These are phyloP conservation scores for Ceyx cyanopectus DNA, from an alignment of 2,113 vertebrate genomes.

Conservation along the genomic window DNA sequence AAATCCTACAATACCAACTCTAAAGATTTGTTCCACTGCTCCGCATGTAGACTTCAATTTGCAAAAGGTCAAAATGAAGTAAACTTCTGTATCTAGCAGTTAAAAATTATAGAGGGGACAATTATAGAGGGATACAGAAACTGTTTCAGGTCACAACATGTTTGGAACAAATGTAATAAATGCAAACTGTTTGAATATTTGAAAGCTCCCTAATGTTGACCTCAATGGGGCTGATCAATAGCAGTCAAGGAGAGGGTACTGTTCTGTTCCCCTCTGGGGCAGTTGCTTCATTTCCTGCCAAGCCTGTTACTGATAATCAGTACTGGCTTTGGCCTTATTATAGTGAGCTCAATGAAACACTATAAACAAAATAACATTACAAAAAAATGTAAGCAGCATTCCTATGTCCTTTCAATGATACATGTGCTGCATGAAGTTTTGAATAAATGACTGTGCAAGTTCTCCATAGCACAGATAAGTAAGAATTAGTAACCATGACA, in stretches of 20 bases:
- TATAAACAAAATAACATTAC: not conserved
- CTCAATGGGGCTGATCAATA: slow-evolving; percentile 25
- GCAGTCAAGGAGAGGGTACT: slow-evolving; percentile 18
- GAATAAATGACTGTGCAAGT: not conserved
- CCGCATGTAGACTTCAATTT: not conserved
- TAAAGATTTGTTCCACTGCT: not conserved
- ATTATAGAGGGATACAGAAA: not conserved
- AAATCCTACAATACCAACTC: not conserved
- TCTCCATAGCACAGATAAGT: not conserved
- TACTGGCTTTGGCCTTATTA: not conserved
- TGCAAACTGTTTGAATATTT: not conserved
- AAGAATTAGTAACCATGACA: not conserved
- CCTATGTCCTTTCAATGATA: not conserved
- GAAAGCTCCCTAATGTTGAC: not conserved
- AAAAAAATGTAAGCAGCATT: not conserved
- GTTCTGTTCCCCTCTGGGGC: not conserved
- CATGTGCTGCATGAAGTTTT: not conserved
- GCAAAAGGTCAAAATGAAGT: not conserved
- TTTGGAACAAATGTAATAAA: slow-evolving; percentile 13
- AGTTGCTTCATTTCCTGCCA: slow-evolving; percentile 8
- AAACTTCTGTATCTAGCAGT: not conserved
- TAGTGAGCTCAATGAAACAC: not conserved
- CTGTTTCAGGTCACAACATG: not conserved
- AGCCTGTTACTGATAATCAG: not conserved
- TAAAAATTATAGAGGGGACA: not conserved